Evolutionary conservation across 2,888 invertebrate genomes (phyloP), one percentile per base, ranked within the genome.

Genomic region (Epirrhoe alternata): DNA sequence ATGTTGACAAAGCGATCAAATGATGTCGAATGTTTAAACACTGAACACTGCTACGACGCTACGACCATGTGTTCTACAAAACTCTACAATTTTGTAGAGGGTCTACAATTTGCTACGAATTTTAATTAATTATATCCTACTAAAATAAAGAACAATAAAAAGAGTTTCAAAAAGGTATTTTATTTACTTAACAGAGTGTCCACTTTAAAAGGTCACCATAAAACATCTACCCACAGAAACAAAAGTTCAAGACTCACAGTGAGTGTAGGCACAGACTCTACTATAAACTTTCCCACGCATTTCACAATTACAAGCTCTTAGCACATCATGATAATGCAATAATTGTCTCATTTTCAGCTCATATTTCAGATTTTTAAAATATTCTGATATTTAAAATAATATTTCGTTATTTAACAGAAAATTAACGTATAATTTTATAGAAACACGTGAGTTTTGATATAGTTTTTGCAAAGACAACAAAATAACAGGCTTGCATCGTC

Each of bases 21-120:
- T 54, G 47, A 12, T 33, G 35, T 7, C 30, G 35, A 50, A 35
- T 7, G 16, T 33, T 10, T 51, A 16, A 58, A 58, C 12, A 3
- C 16, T 12, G 16, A 16, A 16, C 47, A 47, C 47, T 14, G 14
- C n/a, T 12, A 47, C 6, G 8, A 51, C 12, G 30, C 24, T 1
- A 55, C 6, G 35, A 58, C 42, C 7, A n/a, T 16, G 47, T 10
- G 51, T 30, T 52, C 35, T 57, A 66, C 52, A 30, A 38, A 3
- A 8, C 30, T 55, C 59, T 66, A 66, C 63, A 67, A n/a, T 52
- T 60, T 63, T 59, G 67, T 67, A 67, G 63, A 63, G 35, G 66
- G 52, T 47, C 52, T 63, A 63, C 67, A 53, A 31, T 47, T 38
- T 58, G 16, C 57, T 58, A 53, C 58, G 51, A 57, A 58, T 0